Evolutionary conservation across 2,113 vertebrate genomes (phyloP).

Genomic region (Seriola quinqueradiata): DNA sequence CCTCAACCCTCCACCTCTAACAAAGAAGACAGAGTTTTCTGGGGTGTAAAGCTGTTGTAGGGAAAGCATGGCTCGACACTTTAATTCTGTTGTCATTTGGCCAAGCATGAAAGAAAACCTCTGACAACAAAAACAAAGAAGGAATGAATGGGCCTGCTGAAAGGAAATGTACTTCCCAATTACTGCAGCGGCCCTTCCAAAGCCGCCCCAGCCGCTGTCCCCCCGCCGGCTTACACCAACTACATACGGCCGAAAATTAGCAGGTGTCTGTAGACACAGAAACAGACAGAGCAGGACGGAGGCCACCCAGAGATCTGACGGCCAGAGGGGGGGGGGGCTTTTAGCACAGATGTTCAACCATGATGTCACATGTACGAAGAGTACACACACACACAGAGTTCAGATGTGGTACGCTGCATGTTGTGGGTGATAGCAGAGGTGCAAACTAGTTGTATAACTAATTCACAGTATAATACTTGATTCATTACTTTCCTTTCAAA

Average conservation of each 20-base stretch:
- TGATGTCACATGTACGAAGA: constrained; percentile 48
- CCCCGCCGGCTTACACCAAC: constrained; percentile 66
- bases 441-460: not conserved
- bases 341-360: constrained; percentile 72
- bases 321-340: not conserved
- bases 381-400: constrained; percentile 52
- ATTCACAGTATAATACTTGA: not conserved
- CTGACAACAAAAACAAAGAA: constrained; percentile 66
- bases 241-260: constrained; percentile 82
- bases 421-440: not conserved
- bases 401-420: constrained; percentile 31
- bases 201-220: constrained; percentile 60
- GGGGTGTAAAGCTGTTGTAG: constrained; percentile 74
- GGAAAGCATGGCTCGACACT: constrained; percentile 73
- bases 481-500: not conserved
- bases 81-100: constrained; percentile 82
- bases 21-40: constrained; percentile 69
- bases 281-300: constrained; percentile 60
- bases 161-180: constrained; percentile 82
- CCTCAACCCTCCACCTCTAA: constrained; percentile 59
- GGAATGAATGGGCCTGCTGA: constrained; percentile 70
- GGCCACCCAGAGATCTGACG: constrained; percentile 73
- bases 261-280: constrained; percentile 82
- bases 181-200: constrained; percentile 68
- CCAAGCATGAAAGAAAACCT: constrained; percentile 78